Evolutionary conservation across 2,113 vertebrate genomes (phyloP).

Genomic region (Leucopsar rothschildi): DNA sequence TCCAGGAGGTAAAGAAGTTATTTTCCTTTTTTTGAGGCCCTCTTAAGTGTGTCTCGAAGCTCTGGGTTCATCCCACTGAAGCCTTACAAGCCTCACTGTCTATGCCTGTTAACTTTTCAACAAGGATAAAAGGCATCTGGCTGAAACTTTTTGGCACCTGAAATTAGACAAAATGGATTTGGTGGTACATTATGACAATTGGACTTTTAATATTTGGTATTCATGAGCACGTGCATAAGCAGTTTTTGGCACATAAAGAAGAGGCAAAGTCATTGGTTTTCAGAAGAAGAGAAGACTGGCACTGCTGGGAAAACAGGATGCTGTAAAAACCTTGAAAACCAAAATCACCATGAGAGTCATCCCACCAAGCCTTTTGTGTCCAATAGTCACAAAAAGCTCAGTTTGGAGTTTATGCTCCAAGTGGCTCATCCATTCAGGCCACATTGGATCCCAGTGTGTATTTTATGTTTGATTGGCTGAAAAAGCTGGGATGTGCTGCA

Average conservation of each 20-base stretch:
- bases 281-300: neutral
- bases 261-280: neutral
- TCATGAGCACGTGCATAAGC: neutral
- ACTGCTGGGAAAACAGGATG: neutral
- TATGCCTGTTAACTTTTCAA: neutral
- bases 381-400: fast-evolving
- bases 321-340: neutral
- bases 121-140: neutral
- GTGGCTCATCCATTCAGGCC: neutral
- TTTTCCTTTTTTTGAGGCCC: neutral
- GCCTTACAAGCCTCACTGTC: neutral
- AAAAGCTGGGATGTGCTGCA: neutral
- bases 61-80: neutral
- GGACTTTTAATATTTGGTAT: neutral
- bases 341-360: neutral
- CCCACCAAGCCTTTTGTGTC: neutral
- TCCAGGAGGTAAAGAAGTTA: neutral
- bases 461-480: neutral
- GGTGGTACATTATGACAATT: neutral
- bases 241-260: neutral
- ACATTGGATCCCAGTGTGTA: neutral
- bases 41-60: neutral
- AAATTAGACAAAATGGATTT: neutral
- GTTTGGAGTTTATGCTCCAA: neutral
- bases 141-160: neutral